phyloP scores from a whole-genome alignment of 2,797 vertebrate species.

The Gallirallus australis region DNA sequence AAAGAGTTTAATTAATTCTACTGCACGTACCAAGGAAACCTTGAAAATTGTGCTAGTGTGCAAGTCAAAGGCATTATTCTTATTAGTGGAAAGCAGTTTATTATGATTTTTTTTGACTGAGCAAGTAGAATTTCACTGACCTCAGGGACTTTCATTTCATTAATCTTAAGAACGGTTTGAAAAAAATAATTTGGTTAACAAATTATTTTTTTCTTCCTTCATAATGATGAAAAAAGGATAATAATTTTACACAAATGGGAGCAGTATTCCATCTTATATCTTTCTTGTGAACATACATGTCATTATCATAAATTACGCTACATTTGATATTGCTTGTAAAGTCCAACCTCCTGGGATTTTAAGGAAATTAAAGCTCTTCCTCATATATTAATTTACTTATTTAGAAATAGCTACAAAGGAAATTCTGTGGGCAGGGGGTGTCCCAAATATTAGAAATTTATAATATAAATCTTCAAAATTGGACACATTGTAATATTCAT shows the following conservation, averaged over 20 bases:
- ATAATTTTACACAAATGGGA: not conserved
- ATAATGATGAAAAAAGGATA: not conserved
- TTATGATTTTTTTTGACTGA: not conserved
- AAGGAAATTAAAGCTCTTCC: not conserved
- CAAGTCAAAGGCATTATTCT: not conserved
- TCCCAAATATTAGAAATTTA: not conserved
- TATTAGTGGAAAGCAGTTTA: not conserved
- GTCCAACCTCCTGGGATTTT: not conserved
- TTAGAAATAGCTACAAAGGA: not conserved
- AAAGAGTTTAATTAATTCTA: not conserved
- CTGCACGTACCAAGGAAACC: not conserved
- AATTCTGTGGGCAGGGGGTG: not conserved
- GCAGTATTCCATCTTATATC: fast-evolving
- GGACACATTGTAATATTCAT: not conserved
- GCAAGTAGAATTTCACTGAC: not conserved
- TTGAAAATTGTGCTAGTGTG: not conserved
- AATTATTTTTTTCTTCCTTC: not conserved
- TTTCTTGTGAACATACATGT: not conserved
- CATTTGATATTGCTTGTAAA: not conserved
- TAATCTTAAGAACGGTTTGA: not conserved
- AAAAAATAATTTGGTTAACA: not conserved
- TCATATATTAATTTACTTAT: not conserved
- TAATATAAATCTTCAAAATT: not conserved
- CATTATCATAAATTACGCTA: not conserved
- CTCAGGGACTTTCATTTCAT: not conserved